These are phyloP conservation scores for Archips xylosteana DNA, from an alignment of 2,888 invertebrate species.

Conservation along the genomic window DNA sequence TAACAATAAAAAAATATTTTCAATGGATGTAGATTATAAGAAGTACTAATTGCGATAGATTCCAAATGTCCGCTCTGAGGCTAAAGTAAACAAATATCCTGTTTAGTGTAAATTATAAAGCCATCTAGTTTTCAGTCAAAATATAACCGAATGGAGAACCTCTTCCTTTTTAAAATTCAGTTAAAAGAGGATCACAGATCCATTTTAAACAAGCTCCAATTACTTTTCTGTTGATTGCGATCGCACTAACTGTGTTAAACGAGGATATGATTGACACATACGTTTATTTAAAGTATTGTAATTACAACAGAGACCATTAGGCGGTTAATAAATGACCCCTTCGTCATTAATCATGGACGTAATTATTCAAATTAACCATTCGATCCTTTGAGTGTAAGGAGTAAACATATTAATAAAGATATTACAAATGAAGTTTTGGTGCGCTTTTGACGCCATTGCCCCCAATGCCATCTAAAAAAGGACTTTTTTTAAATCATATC, in stretches of 20 bases:
- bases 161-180: no score
- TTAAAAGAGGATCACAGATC: background rate
- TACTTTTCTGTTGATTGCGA: slow-evolving; percentile 26
- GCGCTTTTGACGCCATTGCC: no score
- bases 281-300: slow-evolving; percentile 54
- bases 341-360: slow-evolving; percentile 46
- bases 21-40: no score
- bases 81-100: background rate
- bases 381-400: background rate
- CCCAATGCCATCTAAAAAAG: no score
- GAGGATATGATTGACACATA: slow-evolving; percentile 53
- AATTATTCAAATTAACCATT: slow-evolving; percentile 25
- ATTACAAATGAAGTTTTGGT: background rate
- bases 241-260: slow-evolving; percentile 44
- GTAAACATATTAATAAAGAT: background rate
- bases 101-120: background rate
- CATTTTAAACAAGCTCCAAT: slow-evolving; percentile 21
- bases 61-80: background rate
- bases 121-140: background rate
- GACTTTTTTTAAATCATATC: no score
- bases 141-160: background rate
- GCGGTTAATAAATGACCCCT: slow-evolving; percentile 50
- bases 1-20: no score
- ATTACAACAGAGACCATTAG: slow-evolving; percentile 56
- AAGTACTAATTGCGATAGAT: no score